Base-by-base conservation (phyloP, 1,140 invertebrate genomes). In the Aradophagus sp. region DNA sequence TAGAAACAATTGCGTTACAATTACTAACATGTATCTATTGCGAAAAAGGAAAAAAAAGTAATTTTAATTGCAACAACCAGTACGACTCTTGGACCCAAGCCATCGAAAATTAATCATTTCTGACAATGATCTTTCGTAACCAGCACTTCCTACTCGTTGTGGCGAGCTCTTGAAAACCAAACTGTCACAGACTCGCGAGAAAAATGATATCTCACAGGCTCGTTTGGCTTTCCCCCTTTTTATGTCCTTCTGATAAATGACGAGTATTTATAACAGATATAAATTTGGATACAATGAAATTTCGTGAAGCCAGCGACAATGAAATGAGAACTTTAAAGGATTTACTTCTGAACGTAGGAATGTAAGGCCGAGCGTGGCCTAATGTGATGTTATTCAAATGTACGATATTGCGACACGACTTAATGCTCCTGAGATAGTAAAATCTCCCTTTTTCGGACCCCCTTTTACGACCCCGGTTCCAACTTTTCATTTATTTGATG, bases 351-450 rank as follows among this genome's bases (percentile, higher is more conserved):
- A 31, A 15, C 14, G 50, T 42, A 10, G 44, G 52, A 48, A 55
- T 41, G 35, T 42, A 15, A n/a, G 14, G n/a, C n/a, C 26, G 38
- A 23, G 32, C n/a, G n/a, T n/a, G n/a, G n/a, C n/a, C n/a, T n/a
- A n/a, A n/a, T 36, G 17, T 39, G 34, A 50, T 53, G 29, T 66
- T 66, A 66, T 65, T 47, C 41, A 47, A 55, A 65, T 55, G 44
- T 58, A 42, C 15, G 38, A 50, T 14, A 55, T 55, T 55, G 39
- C 63, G 63, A 67, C 63, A 58, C 31, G 32, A 19, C 42, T 59
- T 12, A 34, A 23, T 35, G 29, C 52, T 45, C 38, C 27, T n/a
- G 20, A 56, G 52, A 66, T 44, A 48, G 42, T 48, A 50, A 48
- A 50, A 35, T n/a, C 15, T 10, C 8, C 23, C 17, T 50, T 44